Percentiles rank a stretch among this genome's conserved stretches.
These are phyloP conservation scores for Myotis yumanensis DNA, from an alignment of 2,113 vertebrate species.

Conservation along the genomic window DNA sequence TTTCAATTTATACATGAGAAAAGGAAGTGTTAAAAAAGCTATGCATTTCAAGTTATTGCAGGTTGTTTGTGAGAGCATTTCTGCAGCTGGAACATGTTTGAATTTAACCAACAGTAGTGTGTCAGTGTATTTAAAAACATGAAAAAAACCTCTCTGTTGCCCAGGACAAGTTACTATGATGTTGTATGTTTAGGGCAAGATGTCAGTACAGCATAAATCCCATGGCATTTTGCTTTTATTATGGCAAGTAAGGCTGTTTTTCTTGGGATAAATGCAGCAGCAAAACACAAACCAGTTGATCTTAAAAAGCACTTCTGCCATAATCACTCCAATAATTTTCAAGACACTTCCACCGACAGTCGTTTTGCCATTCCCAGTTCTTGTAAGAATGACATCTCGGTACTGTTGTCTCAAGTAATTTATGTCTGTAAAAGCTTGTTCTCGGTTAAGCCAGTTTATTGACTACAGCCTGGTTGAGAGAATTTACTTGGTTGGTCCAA, in stretches of 20 bases:
- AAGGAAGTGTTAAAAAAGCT: conserved; percentile 90
- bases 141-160: conserved; percentile 88
- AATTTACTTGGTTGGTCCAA: conserved; percentile 95
- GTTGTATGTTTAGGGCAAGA: conserved; percentile 87
- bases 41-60: conserved; percentile 91
- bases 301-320: conserved; percentile 90
- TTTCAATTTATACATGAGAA: conserved; percentile 89
- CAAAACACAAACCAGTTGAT: conserved; percentile 91
- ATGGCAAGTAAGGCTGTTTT: conserved; percentile 92
- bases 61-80: conserved; percentile 89
- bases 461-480: conserved; percentile 99
- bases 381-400: conserved; percentile 87
- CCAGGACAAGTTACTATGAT: conserved; percentile 86
- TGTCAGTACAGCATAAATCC: conserved; percentile 90
- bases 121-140: conserved; percentile 90
- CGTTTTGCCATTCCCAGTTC: conserved; percentile 89
- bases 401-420: conserved; percentile 82
- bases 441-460: conserved; percentile 96
- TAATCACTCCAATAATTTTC: conserved; percentile 88
- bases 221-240: conserved; percentile 90
- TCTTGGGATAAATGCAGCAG: conserved; percentile 92
- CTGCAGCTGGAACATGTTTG: conserved; percentile 89
- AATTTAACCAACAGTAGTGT: conserved; percentile 88
- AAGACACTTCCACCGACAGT: conserved; percentile 87
- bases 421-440: conserved; percentile 82